Evolutionary conservation across 2,113 vertebrate species (phyloP).

Genomic region (Colossoma macropomum): DNA sequence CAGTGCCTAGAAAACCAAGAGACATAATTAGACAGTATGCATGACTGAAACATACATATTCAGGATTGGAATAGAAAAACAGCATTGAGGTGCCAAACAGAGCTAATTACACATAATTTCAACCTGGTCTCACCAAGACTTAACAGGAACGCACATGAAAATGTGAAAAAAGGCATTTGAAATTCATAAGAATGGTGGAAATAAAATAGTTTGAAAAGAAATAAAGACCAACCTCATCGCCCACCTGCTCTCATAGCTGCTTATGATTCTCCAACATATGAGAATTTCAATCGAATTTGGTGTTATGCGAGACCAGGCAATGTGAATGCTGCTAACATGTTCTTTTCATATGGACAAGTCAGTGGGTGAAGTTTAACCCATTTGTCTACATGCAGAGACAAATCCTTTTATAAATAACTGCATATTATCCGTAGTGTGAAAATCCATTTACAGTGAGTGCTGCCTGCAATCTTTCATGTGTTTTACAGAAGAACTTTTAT

Average conservation of each 20-base stretch:
- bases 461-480: neutral
- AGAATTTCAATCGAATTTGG: too few relatives aligned
- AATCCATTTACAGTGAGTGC: neutral
- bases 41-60: conserved; percentile 29
- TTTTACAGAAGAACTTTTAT: neutral
- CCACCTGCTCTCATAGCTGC: too few relatives aligned
- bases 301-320: too few relatives aligned
- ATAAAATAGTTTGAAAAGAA: neutral
- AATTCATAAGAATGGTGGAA: neutral
- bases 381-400: neutral
- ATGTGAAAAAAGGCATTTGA: conserved; percentile 5
- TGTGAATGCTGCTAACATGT: neutral
- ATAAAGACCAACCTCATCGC: neutral
- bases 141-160: neutral
- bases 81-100: neutral
- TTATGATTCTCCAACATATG: too few relatives aligned
- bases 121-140: conserved; percentile 18
- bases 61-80: neutral
- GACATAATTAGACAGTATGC: conserved; percentile 5
- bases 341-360: neutral
- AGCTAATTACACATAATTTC: conserved; percentile 17
- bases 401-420: neutral
- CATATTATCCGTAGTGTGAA: neutral
- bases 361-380: neutral
- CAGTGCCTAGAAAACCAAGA: conserved; percentile 19